Conservation (phyloP, 2,888 invertebrate genomes). For the Drosophila pseudotalamancana region DNA sequence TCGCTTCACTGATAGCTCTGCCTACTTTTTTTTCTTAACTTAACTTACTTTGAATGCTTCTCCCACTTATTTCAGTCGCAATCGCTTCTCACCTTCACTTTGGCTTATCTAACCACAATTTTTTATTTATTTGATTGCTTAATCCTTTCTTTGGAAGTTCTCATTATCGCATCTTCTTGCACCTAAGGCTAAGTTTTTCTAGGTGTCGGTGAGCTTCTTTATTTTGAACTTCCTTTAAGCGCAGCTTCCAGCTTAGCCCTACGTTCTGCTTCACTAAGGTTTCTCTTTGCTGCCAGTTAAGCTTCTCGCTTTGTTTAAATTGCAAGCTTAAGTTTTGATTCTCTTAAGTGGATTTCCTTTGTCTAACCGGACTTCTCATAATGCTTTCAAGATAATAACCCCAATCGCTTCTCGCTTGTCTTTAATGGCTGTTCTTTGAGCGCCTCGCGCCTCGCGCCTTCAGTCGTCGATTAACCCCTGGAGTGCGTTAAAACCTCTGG, state of each 20-base stretch:
- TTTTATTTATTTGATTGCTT: no score
- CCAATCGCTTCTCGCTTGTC: neutral
- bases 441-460: neutral
- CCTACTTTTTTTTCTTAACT: neutral
- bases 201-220: no score
- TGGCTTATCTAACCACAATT: no score
- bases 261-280: neutral
- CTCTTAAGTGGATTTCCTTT: neutral
- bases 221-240: no score
- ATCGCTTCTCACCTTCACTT: neutral
- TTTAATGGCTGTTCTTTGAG: neutral
- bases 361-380: neutral
- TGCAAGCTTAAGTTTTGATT: neutral
- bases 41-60: neutral
- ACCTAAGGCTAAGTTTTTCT: no score
- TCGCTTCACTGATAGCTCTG: neutral
- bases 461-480: slow-evolving; percentile 11
- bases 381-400: neutral
- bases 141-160: no score
- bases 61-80: neutral
- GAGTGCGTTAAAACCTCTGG: slow-evolving; percentile 44
- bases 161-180: no score
- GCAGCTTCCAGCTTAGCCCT: neutral
- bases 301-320: neutral
- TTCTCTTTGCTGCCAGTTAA: neutral